A percentile compares a stretch with the other conserved stretches of the same genome.
Evolutionary conservation across 2,888 invertebrate species (phyloP).

Genomic region (Clitarchus hookeri): DNA sequence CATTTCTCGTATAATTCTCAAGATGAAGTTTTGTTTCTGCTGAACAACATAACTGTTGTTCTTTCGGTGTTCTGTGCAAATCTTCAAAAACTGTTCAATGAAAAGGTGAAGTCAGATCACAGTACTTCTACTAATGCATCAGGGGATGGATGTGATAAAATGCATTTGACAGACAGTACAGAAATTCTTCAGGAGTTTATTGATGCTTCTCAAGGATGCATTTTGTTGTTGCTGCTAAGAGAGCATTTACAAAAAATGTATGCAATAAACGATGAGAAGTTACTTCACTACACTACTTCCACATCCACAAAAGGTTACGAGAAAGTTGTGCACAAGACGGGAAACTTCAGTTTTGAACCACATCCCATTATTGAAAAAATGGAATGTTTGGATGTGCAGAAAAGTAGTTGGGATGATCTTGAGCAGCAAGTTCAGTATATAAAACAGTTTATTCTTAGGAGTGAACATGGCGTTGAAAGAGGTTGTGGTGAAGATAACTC

Average conservation of each 20-base stretch:
- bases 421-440: background rate
- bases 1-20: constrained; percentile 16
- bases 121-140: background rate
- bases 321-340: background rate
- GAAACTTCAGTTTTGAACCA: background rate
- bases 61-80: background rate
- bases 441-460: background rate
- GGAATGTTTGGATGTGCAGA: background rate
- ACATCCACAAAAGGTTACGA: constrained; percentile 4
- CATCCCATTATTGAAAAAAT: background rate
- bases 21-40: constrained; percentile 29
- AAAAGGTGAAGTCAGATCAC: background rate
- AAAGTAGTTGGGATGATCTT: background rate
- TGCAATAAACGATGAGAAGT: constrained; percentile 11
- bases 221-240: constrained; percentile 16
- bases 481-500: background rate
- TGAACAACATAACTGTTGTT: constrained; percentile 15
- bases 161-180: background rate
- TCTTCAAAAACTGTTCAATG: constrained; percentile 5
- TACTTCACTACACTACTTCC: background rate
- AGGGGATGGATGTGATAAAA: background rate
- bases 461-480: background rate
- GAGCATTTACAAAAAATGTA: constrained; percentile 24
- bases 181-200: constrained; percentile 20
- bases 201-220: constrained; percentile 21